Conservation (phyloP, 2,113 vertebrate species). For the Capreolus pygargus region DNA sequence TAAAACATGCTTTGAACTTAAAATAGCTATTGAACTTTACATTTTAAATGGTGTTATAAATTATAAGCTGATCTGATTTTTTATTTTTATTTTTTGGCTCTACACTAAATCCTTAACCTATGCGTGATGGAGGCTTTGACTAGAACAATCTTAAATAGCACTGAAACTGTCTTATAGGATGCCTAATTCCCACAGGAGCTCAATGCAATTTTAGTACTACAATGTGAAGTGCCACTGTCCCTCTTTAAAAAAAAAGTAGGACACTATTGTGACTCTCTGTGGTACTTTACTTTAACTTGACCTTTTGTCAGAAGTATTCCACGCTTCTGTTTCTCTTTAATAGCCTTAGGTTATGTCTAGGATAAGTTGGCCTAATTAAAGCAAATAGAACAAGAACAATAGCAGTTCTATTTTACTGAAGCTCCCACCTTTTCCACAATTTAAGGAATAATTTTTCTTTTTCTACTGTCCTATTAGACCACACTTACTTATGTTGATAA, state of each 20-base stretch:
- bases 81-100: not conserved
- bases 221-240: not conserved
- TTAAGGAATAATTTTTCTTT: not conserved
- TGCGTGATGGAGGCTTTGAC: not conserved
- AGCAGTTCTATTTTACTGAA: not conserved
- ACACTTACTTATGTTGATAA: not conserved
- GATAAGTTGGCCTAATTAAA: not conserved
- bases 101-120: constrained; percentile 25
- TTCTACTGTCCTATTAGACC: not conserved
- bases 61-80: constrained; percentile 31
- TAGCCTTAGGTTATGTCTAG: not conserved
- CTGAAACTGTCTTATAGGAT: not conserved
- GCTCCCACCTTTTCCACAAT: not conserved
- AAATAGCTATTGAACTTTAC: constrained; percentile 63
- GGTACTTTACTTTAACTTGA: not conserved
- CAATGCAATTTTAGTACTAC: not conserved
- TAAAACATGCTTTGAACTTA: constrained; percentile 68
- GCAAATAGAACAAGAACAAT: not conserved
- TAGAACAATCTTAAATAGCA: not conserved
- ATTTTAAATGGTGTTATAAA: constrained; percentile 55
- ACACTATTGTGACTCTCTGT: not conserved
- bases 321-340: not conserved
- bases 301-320: not conserved
- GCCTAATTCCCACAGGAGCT: not conserved
- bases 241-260: not conserved